A percentile compares a stretch with the other conserved stretches of the same genome.
Evolutionary conservation across 2,888 invertebrate species (phyloP).

Genomic region (Eupithecia exiguata): DNA sequence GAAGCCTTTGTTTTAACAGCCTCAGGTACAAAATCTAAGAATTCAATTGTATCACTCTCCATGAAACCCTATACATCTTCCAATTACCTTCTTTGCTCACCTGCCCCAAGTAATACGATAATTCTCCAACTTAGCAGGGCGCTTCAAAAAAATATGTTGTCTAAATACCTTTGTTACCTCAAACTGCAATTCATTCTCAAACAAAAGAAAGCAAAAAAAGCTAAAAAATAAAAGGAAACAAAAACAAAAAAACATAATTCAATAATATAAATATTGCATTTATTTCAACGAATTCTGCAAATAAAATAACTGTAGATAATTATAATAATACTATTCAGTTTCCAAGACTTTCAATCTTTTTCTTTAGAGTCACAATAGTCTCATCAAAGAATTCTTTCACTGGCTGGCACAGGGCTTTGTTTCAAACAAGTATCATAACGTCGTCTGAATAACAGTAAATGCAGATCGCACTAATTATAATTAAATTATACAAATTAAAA

Average conservation of each 20-base stretch:
- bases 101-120: slow-evolving; percentile 61
- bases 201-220: slow-evolving; percentile 56
- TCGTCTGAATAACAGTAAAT: slow-evolving; percentile 81
- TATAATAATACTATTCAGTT: slow-evolving; percentile 83
- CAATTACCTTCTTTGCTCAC: slow-evolving; percentile 61
- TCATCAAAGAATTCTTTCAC: slow-evolving; percentile 71
- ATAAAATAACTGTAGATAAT: slow-evolving; percentile 83
- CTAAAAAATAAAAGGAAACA: slow-evolving; percentile 67
- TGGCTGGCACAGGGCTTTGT: slow-evolving; percentile 78
- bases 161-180: slow-evolving; percentile 50
- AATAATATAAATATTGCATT: slow-evolving; percentile 85
- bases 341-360: slow-evolving; percentile 77
- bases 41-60: slow-evolving; percentile 52
- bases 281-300: slow-evolving; percentile 84
- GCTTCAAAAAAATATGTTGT: slow-evolving; percentile 54
- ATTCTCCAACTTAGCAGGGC: slow-evolving; percentile 58
- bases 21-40: slow-evolving; percentile 61
- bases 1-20: slow-evolving; percentile 65
- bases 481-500: slow-evolving; percentile 81
- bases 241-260: slow-evolving; percentile 79
- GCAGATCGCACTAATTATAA: slow-evolving; percentile 79
- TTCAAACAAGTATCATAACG: slow-evolving; percentile 74
- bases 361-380: slow-evolving; percentile 59
- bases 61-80: slow-evolving; percentile 46
- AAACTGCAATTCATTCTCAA: slow-evolving; percentile 51